Evolutionary conservation across 2,113 vertebrate species (phyloP).

Genomic region (Sorex araneus): DNA sequence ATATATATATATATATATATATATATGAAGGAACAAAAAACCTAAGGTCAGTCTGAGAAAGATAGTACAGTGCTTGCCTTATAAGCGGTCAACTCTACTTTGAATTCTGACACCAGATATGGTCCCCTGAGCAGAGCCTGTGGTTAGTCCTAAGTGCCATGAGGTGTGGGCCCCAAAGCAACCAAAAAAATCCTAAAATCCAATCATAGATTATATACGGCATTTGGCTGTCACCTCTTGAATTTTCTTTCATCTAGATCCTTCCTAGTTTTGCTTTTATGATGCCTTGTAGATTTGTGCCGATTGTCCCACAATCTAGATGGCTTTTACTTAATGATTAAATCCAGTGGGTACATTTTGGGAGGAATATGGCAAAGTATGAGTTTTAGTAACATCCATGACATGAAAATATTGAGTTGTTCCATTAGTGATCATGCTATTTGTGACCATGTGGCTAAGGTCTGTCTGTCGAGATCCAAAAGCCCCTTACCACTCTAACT

Average conservation of each 20-base stretch:
- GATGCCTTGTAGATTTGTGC: constrained; percentile 47
- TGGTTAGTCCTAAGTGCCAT: too few species aligned
- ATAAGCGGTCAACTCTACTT: too few species aligned
- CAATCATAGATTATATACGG: background rate
- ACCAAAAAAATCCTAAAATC: background rate
- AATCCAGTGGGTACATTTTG: constrained; percentile 40
- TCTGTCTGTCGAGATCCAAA: constrained; percentile 7
- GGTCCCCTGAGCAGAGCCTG: too few species aligned
- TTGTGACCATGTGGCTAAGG: background rate
- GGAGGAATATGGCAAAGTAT: background rate
- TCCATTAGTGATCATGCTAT: background rate
- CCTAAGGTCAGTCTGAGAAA: too few species aligned
- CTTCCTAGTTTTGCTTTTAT: background rate
- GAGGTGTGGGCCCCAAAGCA: too few species aligned
- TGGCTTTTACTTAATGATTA: constrained; percentile 25
- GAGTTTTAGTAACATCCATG: background rate
- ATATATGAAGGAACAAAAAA: too few species aligned
- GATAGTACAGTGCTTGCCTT: too few species aligned
- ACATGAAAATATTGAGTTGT: background rate
- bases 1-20: too few species aligned
- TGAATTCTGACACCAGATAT: too few species aligned
- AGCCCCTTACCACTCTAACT: background rate
- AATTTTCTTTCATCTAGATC: background rate
- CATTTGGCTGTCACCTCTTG: background rate
- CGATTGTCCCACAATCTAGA: background rate